Conservation (phyloP, 2,888 invertebrate species). For the Meliscaeva auricollis region DNA sequence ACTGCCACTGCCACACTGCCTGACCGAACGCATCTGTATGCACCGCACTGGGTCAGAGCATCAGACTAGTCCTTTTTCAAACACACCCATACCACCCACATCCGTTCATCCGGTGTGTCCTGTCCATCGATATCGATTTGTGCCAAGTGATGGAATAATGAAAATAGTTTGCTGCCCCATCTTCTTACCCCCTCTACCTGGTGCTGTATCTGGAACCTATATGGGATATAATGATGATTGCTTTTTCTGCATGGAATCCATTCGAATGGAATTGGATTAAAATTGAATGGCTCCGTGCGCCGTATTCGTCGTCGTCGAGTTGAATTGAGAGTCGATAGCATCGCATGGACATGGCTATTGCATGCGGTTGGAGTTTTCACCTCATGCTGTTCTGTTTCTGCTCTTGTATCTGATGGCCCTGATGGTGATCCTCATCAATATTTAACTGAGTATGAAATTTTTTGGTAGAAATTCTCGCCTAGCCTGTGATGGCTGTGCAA, state of each 20-base stretch:
- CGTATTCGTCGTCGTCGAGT: conserved; percentile 52
- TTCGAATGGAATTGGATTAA: conserved; percentile 75
- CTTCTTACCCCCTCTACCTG: conserved; percentile 18
- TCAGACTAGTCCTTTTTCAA: neutral
- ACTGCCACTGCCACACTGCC: conserved; percentile 26
- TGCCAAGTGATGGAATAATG: conserved; percentile 73
- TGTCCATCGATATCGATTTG: conserved; percentile 73
- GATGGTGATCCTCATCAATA: conserved; percentile 69
- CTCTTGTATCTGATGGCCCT: conserved; percentile 46
- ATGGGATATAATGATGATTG: conserved; percentile 72
- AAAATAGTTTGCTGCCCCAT: conserved; percentile 63
- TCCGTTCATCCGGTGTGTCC: conserved; percentile 55
- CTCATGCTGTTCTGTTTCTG: conserved; percentile 32
- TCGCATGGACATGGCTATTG: conserved; percentile 36
- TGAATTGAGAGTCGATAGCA: conserved; percentile 36
- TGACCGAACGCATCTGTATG: conserved; percentile 46
- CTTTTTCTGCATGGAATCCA: conserved; percentile 73
- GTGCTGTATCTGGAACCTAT: conserved; percentile 24
- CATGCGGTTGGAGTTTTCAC: conserved; percentile 48
- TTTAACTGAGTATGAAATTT: conserved; percentile 68
- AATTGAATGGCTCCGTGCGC: conserved; percentile 64
- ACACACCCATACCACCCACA: conserved; percentile 31
- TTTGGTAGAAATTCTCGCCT: conserved; percentile 39
- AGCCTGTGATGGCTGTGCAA: conserved; percentile 29
- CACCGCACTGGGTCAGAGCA: conserved; percentile 26